phyloP scores from a whole-genome alignment of 2,888 invertebrate genomes.

The Coenonympha glycerion region DNA sequence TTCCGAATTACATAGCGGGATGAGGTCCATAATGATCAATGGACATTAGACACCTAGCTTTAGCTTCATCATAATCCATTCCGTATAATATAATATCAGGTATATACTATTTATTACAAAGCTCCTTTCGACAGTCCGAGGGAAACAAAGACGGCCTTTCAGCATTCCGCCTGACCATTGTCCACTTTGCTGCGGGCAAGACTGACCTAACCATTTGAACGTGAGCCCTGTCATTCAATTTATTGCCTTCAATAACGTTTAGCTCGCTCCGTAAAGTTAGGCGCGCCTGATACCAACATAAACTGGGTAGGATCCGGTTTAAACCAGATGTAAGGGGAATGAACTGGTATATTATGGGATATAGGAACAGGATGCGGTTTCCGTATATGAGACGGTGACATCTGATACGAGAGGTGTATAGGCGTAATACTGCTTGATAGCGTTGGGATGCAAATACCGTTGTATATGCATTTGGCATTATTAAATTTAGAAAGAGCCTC shows the following conservation, averaged over 20 bases:
- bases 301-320: slow-evolving; percentile 33
- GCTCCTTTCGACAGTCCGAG: slow-evolving; percentile 29
- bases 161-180: slow-evolving; percentile 36
- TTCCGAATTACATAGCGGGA: too few species aligned
- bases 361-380: slow-evolving; percentile 66
- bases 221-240: slow-evolving; percentile 35
- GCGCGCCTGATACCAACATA: slow-evolving; percentile 37
- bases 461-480: too few species aligned
- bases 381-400: slow-evolving; percentile 52
- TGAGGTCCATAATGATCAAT: too few species aligned
- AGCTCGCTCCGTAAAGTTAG: slow-evolving; percentile 28
- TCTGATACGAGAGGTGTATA: slow-evolving; percentile 44
- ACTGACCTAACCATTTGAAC: slow-evolving; percentile 33
- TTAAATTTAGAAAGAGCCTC: too few species aligned
- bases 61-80: slow-evolving; percentile 27
- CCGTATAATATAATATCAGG: slow-evolving; percentile 13
- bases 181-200: slow-evolving; percentile 41
- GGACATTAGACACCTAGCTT: too few species aligned
- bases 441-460: neutral
- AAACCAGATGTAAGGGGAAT: slow-evolving; percentile 28
- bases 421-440: slow-evolving; percentile 10
- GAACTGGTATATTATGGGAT: slow-evolving; percentile 37
- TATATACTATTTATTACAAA: slow-evolving; percentile 28
- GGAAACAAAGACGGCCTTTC: slow-evolving; percentile 40
- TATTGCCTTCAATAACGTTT: slow-evolving; percentile 32